Evolutionary conservation across 2,888 invertebrate species (phyloP), one percentile per base, ranked within the genome.

Genomic region (Aporophyla nigra): DNA sequence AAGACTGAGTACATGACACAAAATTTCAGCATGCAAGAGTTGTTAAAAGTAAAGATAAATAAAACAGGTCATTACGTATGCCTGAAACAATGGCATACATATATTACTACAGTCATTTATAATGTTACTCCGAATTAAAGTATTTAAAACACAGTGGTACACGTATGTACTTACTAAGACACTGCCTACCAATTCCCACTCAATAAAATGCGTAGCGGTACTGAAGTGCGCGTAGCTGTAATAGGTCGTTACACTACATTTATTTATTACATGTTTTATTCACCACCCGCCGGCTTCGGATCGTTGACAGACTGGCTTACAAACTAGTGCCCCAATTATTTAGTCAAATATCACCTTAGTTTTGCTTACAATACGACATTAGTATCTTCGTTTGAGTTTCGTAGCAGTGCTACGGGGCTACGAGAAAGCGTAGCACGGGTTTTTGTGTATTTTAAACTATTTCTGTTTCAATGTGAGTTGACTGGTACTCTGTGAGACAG

Each of bases 241-340:
- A 88, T 93, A 91, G 92, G 90, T 91, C 90, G 92, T 92, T 92
- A 92, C 92, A 91, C 92, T 90, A 91, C 92, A 92, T 94, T 93
- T 93, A 93, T 93, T 91, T 93, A 95, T 95, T 95, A 93, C 96
- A 96, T 96, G 95, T 96, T 96, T 96, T 96, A 96, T 95, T 96
- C 95, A 96, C 90, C 83, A 88, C 76, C 87, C 82, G 88, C 75
- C 83, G 87, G 83, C 84, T 90, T 90, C 86, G 87, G 86, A 85
- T 76, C 83, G 89, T 90, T 91, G 91, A 90, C 90, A 89, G 87
- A 83, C 89, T 83, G 75, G 61, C 74, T 84, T 79, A 77, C 74
- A 61, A 59, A 82, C 76, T 69, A 74, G 71, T 65, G 67, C 40
- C 33, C 66, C 63, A 61, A 33, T 77, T 76, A 33, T 77, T 76